These are phyloP conservation scores for Rhabdomys dilectus DNA, from an alignment of 2,113 vertebrate species.

Conservation along the genomic window DNA sequence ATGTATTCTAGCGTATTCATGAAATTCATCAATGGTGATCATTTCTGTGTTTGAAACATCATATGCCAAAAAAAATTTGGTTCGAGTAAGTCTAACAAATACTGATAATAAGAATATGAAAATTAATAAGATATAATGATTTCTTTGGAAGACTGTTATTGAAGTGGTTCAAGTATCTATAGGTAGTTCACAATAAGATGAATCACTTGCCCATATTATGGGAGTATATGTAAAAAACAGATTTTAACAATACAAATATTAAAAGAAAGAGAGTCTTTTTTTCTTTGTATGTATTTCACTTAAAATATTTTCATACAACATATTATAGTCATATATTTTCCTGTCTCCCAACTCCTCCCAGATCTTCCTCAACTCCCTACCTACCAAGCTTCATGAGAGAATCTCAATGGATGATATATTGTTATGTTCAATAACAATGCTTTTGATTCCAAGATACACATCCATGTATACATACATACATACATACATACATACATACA, in stretches of 20 bases:
- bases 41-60: constrained; percentile 83
- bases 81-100: constrained; percentile 59
- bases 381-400: neutral
- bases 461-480: neutral
- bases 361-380: neutral
- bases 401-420: neutral
- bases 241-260: constrained; percentile 50
- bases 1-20: constrained; percentile 79
- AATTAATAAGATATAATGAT: constrained; percentile 27
- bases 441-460: neutral
- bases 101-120: neutral
- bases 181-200: constrained; percentile 37
- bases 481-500: neutral
- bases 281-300: neutral
- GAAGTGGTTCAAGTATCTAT: constrained; percentile 11
- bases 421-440: neutral
- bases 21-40: constrained; percentile 81
- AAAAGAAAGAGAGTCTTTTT: neutral
- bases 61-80: constrained; percentile 82
- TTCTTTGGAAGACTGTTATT: constrained; percentile 55
- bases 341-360: neutral
- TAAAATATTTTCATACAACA: neutral
- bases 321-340: neutral
- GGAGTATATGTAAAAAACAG: constrained; percentile 36
- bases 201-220: constrained; percentile 34